Conservation (phyloP, 1,140 invertebrate genomes). For the Carposina sasakii region DNA sequence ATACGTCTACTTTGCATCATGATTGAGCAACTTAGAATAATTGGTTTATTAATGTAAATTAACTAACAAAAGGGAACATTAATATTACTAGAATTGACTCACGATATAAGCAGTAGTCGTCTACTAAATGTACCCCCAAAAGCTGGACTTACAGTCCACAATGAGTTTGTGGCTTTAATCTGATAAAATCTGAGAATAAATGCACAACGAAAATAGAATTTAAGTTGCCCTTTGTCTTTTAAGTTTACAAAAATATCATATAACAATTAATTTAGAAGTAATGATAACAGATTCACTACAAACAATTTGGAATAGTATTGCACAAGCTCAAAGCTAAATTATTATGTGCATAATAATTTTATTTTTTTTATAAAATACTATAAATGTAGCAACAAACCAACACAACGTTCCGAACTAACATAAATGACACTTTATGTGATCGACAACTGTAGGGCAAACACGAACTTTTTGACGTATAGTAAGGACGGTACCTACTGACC, state of each 20-base stretch:
- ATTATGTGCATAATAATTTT: slow-evolving; percentile 62
- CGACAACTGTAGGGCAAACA: slow-evolving; percentile 34
- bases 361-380: slow-evolving; percentile 54
- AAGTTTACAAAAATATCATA: slow-evolving; percentile 67
- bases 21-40: slow-evolving; percentile 63
- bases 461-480: no score
- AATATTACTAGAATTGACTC: slow-evolving; percentile 69
- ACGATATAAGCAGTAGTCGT: slow-evolving; percentile 63
- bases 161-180: slow-evolving; percentile 59
- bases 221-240: slow-evolving; percentile 65
- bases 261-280: slow-evolving; percentile 71
- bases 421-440: no score
- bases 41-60: slow-evolving; percentile 64
- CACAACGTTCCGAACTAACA: slow-evolving; percentile 51
- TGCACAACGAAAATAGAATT: slow-evolving; percentile 70
- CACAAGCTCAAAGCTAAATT: slow-evolving; percentile 67
- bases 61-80: slow-evolving; percentile 61
- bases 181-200: slow-evolving; percentile 69
- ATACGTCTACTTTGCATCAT: slow-evolving; percentile 58
- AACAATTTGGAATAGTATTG: slow-evolving; percentile 70
- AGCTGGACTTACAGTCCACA: slow-evolving; percentile 62
- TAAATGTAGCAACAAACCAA: slow-evolving; percentile 66
- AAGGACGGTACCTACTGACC: no score
- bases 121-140: slow-evolving; percentile 55
- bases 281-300: slow-evolving; percentile 65